Conservation (phyloP, 2,797 vertebrate genomes). For the Bucorvus abyssinicus region DNA sequence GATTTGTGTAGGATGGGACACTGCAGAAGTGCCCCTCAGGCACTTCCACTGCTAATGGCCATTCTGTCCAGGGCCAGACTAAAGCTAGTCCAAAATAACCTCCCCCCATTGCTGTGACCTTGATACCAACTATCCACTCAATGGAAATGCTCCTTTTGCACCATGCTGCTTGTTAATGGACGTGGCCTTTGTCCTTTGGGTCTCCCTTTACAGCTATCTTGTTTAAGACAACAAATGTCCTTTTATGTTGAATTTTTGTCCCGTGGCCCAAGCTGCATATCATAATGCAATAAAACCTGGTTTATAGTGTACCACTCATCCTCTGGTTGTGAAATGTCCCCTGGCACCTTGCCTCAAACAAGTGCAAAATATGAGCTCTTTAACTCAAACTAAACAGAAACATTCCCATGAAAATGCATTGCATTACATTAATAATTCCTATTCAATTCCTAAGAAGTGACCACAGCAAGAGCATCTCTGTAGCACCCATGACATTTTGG, state of each 20-base stretch:
- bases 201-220: not conserved
- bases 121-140: not conserved
- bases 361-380: not conserved
- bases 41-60: not conserved
- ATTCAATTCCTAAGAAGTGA: not conserved
- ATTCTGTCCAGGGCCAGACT: not conserved
- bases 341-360: not conserved
- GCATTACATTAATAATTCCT: not conserved
- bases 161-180: not conserved
- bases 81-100: not conserved
- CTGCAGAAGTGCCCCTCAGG: not conserved
- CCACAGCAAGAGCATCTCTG: not conserved
- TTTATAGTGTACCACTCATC: not conserved
- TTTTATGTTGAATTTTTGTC: not conserved
- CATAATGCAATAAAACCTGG: not conserved
- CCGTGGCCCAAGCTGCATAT: not conserved
- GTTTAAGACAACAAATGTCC: not conserved
- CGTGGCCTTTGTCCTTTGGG: not conserved
- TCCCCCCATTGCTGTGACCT: not conserved
- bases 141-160: not conserved
- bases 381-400: not conserved
- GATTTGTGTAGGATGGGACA: not conserved
- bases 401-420: not conserved
- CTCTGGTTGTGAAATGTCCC: not conserved
- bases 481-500: not conserved